phyloP scores from a whole-genome alignment of 2,797 vertebrate species.

The Toxotes lorentzi region DNA sequence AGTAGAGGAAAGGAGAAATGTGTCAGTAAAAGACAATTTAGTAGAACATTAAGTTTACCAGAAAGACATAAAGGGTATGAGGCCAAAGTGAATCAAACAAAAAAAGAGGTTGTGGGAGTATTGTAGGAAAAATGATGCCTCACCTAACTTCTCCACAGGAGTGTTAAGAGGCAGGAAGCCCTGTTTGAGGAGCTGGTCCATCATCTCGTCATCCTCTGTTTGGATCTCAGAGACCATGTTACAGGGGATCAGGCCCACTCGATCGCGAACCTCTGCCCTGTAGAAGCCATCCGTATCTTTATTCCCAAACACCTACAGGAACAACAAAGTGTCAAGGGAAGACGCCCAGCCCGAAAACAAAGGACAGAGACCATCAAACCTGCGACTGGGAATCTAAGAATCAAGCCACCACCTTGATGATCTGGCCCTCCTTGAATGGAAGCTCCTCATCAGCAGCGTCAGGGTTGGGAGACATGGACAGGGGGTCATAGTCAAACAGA shows the following conservation, averaged over 20 bases:
- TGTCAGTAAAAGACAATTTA: conserved; percentile 43
- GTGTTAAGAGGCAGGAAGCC: conserved; percentile 97
- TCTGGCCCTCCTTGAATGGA: conserved; percentile 97
- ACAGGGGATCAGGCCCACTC: conserved; percentile 94
- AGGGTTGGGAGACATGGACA: conserved; percentile 98
- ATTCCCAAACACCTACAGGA: conserved; percentile 92
- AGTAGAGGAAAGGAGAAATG: conserved; percentile 37
- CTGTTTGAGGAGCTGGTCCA: conserved; percentile 95
- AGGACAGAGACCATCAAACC: not conserved
- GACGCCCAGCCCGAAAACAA: not conserved
- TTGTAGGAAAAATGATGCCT: conserved; percentile 4
- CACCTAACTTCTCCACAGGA: conserved; percentile 95
- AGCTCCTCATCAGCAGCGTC: conserved; percentile 97
- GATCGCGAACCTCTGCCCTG: conserved; percentile 91
- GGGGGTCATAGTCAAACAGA: conserved; percentile 96
- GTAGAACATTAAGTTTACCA: conserved; percentile 14
- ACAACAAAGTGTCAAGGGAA: conserved; percentile 15
- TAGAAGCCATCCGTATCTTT: conserved; percentile 98
- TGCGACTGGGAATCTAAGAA: not conserved
- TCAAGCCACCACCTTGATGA: conserved; percentile 90
- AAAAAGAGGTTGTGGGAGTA: not conserved
- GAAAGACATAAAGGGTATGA: conserved; percentile 16
- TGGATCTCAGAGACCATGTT: conserved; percentile 99
- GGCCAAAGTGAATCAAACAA: not conserved
- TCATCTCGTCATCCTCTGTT: conserved; percentile 96